Conservation (phyloP, 2,797 vertebrate genomes). For the Chromis chromis region DNA sequence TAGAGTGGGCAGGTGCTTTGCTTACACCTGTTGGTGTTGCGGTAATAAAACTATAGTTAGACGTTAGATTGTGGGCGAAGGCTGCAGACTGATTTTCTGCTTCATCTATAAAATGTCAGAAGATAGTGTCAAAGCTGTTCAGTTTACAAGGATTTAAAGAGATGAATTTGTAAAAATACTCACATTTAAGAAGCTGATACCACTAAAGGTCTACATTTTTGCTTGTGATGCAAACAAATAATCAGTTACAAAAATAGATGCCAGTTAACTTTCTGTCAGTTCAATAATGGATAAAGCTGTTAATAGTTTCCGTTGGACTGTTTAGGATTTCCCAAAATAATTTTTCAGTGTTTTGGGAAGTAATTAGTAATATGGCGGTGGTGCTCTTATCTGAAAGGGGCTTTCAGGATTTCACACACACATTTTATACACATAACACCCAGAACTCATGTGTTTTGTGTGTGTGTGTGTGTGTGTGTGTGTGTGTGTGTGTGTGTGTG, state of each 20-base stretch:
- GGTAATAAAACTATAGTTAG: not conserved
- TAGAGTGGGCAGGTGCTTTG: not conserved
- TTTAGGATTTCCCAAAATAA: not conserved
- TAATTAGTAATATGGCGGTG: slow-evolving; percentile 1
- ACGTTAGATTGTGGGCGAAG: no score
- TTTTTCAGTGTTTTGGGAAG: not conserved
- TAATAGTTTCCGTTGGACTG: not conserved
- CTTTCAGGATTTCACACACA: slow-evolving; percentile 5
- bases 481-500: slow-evolving; percentile 6
- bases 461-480: slow-evolving; percentile 13
- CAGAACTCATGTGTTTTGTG: not conserved
- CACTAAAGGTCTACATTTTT: not conserved
- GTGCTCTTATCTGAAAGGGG: slow-evolving; percentile 2
- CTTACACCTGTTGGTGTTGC: not conserved
- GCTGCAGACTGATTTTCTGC: no score
- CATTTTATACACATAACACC: not conserved
- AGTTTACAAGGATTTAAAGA: not conserved
- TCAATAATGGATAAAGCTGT: not conserved
- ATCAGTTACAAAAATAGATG: not conserved
- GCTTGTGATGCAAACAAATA: not conserved
- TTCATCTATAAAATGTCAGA: not conserved
- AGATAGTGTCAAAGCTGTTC: not conserved
- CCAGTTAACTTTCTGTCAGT: not conserved
- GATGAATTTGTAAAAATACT: not conserved
- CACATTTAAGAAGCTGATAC: not conserved